Conservation (phyloP, 2,113 vertebrate species). For the Nerophis ophidion region DNA sequence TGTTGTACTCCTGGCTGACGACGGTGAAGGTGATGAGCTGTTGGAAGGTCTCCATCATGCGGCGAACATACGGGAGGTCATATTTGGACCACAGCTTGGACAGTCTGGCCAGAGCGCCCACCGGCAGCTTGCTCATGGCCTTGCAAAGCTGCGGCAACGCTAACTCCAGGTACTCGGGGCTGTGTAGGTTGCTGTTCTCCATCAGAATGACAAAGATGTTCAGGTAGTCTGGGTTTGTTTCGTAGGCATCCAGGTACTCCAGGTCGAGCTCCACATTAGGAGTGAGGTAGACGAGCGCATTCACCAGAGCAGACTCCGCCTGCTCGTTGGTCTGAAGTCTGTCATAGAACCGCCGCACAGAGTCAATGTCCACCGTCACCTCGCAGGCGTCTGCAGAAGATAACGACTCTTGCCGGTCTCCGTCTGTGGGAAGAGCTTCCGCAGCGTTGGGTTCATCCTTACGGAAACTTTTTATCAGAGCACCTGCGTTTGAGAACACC, state of each 20-base stretch:
- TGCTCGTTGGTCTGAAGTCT: constrained; percentile 85
- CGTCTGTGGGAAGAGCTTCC: constrained; percentile 55
- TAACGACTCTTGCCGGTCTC: constrained; percentile 65
- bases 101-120: constrained; percentile 84
- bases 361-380: constrained; percentile 86
- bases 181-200: constrained; percentile 97
- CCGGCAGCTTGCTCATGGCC: constrained; percentile 94
- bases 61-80: constrained; percentile 80
- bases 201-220: constrained; percentile 95
- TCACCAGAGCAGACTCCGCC: constrained; percentile 90
- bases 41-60: constrained; percentile 97
- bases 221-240: constrained; percentile 89
- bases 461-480: constrained; percentile 88
- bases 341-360: constrained; percentile 87
- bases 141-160: constrained; percentile 95
- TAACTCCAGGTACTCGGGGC: constrained; percentile 95
- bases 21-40: constrained; percentile 98
- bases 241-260: constrained; percentile 93
- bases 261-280: constrained; percentile 96
- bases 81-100: constrained; percentile 87
- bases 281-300: constrained; percentile 90
- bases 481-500: constrained; percentile 89
- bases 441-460: constrained; percentile 78
- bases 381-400: constrained; percentile 60
- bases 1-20: constrained; percentile 91